phyloP scores from a whole-genome alignment of 2,113 vertebrate genomes.

The Gnathonemus echidnorhynchus region DNA sequence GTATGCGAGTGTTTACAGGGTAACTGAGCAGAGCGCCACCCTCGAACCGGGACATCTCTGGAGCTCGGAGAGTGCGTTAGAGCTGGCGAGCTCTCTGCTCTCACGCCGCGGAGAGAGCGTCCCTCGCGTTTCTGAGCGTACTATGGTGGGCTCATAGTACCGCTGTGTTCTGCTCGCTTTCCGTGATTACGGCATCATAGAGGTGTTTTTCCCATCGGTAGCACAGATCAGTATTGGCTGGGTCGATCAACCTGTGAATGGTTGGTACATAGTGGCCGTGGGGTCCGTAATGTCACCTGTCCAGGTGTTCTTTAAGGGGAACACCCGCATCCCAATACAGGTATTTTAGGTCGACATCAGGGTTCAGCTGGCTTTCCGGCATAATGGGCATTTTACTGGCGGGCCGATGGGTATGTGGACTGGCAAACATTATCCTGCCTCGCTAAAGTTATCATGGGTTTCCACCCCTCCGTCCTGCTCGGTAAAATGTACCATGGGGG shows the following conservation, averaged over 20 bases:
- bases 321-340: neutral
- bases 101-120: neutral
- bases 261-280: neutral
- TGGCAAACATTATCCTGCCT: neutral
- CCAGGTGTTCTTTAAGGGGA: neutral
- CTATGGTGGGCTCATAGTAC: neutral
- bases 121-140: neutral
- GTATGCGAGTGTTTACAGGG: slow-evolving; percentile 23
- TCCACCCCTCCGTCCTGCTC: neutral
- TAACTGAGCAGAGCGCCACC: neutral
- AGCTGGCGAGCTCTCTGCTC: neutral
- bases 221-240: neutral
- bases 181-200: neutral
- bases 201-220: neutral
- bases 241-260: neutral
- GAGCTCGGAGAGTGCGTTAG: neutral
- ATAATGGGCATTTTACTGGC: neutral
- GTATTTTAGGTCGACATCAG: neutral
- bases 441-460: neutral
- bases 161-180: neutral
- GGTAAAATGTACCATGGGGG: neutral
- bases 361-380: neutral
- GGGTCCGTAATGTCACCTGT: neutral
- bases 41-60: neutral
- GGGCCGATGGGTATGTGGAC: neutral